Percentiles rank a stretch among this genome's conserved stretches.
Evolutionary conservation across 2,113 vertebrate genomes (phyloP).

Genomic region (Rhabdomys dilectus): DNA sequence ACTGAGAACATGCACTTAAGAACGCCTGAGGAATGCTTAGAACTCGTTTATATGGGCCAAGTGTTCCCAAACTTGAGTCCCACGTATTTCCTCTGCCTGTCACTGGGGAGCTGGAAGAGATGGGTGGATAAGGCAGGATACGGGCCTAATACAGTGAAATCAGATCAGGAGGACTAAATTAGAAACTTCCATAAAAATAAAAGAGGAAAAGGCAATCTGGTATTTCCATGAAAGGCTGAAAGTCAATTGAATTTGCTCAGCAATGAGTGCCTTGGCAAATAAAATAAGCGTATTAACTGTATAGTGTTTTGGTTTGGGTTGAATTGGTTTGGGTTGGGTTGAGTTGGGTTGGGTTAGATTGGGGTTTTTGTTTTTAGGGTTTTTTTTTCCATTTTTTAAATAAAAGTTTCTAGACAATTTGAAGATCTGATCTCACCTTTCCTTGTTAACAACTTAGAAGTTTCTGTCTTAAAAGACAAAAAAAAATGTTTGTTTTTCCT

Average conservation of each 20-base stretch:
- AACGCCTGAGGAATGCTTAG: slow-evolving; percentile 38
- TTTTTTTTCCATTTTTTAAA: not conserved
- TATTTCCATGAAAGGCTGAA: slow-evolving; percentile 59
- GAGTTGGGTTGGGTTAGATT: too few species aligned
- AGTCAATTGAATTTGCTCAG: slow-evolving; percentile 37
- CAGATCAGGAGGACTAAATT: not conserved
- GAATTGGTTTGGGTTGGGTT: too few species aligned
- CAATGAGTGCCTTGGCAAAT: slow-evolving; percentile 8
- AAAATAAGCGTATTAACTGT: not conserved
- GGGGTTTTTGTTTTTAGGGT: too few species aligned
- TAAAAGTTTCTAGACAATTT: not conserved
- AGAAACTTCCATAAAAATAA: slow-evolving; percentile 65
- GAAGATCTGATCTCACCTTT: not conserved
- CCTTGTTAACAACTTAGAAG: not conserved
- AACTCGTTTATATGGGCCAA: slow-evolving; percentile 56
- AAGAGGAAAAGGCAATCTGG: slow-evolving; percentile 22
- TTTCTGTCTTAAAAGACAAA: slow-evolving; percentile 16
- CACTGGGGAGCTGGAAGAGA: slow-evolving; percentile 65
- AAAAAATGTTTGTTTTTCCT: slow-evolving; percentile 19
- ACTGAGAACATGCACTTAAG: slow-evolving; percentile 57
- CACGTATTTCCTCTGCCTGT: slow-evolving; percentile 68
- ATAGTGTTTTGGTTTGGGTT: too few species aligned
- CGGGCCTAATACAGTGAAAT: slow-evolving; percentile 63
- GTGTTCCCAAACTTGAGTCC: slow-evolving; percentile 58
- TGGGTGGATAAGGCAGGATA: slow-evolving; percentile 62